A percentile compares a stretch with the other conserved stretches of the same genome.
Evolutionary conservation across 2,888 invertebrate species (phyloP).

Genomic region (Andrena trimmerana): DNA sequence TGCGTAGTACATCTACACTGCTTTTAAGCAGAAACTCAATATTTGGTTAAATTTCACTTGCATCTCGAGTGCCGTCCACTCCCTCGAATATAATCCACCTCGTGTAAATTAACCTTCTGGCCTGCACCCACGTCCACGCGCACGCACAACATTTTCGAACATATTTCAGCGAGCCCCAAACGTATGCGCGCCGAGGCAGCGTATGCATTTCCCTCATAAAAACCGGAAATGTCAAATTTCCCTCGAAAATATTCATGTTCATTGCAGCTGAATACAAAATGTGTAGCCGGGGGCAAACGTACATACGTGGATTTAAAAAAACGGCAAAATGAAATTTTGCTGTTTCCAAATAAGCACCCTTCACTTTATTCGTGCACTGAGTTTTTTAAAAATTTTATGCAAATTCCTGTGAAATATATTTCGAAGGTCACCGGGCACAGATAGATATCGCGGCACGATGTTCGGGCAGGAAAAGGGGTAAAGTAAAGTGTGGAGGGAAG

Average conservation of each 20-base stretch:
- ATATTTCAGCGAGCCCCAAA: constrained; percentile 7
- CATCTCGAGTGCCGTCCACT: constrained; percentile 19
- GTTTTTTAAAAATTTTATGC: not conserved
- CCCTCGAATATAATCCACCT: constrained; percentile 42
- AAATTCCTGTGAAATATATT: not conserved
- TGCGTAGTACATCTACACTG: constrained; percentile 27
- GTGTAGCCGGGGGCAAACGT: no score
- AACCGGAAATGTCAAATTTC: constrained; percentile 7
- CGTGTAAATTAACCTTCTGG: constrained; percentile 38
- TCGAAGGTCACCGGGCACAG: not conserved
- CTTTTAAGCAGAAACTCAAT: constrained; percentile 53
- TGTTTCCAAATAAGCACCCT: not conserved
- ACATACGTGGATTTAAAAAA: no score
- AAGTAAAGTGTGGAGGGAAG: not conserved
- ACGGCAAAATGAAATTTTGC: not conserved
- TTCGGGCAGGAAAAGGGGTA: not conserved
- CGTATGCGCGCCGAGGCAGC: not conserved
- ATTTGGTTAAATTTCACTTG: constrained; percentile 39
- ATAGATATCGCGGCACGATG: not conserved
- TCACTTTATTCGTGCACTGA: not conserved
- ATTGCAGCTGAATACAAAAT: not conserved
- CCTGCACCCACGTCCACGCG: not conserved
- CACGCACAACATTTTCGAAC: constrained; percentile 30
- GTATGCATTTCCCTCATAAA: constrained; percentile 36
- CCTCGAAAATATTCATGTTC: constrained; percentile 7